A percentile compares a stretch with the other conserved stretches of the same genome.
Evolutionary conservation across 2,888 invertebrate genomes (phyloP).

Genomic region (Achlya flavicornis): DNA sequence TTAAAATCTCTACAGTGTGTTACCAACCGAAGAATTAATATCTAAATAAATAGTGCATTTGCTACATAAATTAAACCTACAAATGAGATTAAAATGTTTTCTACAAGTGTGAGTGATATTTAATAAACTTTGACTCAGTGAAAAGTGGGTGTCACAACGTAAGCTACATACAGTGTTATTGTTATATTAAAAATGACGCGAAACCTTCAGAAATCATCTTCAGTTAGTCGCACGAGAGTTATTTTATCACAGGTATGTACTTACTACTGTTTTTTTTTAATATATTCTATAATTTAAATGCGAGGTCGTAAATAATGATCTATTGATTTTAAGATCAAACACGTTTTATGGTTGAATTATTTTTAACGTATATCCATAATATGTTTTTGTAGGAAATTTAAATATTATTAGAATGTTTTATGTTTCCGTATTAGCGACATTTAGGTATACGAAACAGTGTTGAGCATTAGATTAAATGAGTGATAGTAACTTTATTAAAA

Average conservation of each 20-base stretch:
- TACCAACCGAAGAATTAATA: background rate
- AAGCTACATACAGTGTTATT: background rate
- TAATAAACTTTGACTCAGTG: background rate
- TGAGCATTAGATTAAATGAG: too few species aligned
- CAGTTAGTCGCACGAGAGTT: background rate
- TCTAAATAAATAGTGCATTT: background rate
- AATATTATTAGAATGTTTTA: too few species aligned
- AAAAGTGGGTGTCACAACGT: background rate
- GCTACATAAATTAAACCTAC: background rate
- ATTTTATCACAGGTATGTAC: conserved; percentile 1
- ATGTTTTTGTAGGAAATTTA: too few species aligned
- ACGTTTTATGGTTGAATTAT: too few species aligned
- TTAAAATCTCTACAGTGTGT: background rate
- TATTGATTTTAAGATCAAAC: too few species aligned
- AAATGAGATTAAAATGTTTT: background rate
- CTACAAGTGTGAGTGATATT: background rate
- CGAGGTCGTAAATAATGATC: background rate
- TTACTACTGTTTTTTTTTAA: background rate
- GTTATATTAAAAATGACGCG: background rate
- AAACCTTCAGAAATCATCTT: background rate
- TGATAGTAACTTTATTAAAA: too few species aligned
- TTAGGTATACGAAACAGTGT: too few species aligned
- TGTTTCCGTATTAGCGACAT: too few species aligned
- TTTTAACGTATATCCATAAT: too few species aligned
- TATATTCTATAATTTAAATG: background rate